phyloP scores from a whole-genome alignment of 1,140 invertebrate genomes.

The Probaryconus sp. region DNA sequence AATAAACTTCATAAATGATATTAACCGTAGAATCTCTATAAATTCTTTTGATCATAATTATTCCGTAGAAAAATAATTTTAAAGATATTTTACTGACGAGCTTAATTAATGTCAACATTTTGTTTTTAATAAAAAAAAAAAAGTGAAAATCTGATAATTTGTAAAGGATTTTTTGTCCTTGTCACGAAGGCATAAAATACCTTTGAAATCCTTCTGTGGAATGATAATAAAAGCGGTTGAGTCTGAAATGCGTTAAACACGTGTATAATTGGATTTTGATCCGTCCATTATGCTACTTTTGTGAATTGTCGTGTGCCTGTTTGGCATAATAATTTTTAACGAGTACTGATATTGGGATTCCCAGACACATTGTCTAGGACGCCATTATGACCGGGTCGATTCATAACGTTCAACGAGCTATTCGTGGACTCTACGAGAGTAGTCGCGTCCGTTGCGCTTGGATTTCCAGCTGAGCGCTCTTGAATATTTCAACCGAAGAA shows the following conservation, averaged over 20 bases:
- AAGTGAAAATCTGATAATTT: too few species aligned
- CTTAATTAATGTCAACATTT: too few species aligned
- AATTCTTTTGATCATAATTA: too few species aligned
- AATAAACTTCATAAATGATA: too few species aligned
- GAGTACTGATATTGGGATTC: slow-evolving; percentile 63
- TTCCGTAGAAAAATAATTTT: too few species aligned
- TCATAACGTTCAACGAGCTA: slow-evolving; percentile 56
- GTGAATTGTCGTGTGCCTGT: slow-evolving; percentile 33
- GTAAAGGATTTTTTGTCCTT: too few species aligned
- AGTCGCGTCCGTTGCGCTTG: slow-evolving; percentile 16
- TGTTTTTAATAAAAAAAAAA: too few species aligned
- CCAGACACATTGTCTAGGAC: slow-evolving; percentile 63
- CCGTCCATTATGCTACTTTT: slow-evolving; percentile 49
- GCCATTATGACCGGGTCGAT: slow-evolving; percentile 58
- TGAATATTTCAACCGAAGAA: slow-evolving; percentile 47
- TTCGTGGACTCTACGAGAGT: slow-evolving; percentile 45
- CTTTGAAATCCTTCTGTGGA: too few species aligned
- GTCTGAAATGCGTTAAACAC: slow-evolving; percentile 32
- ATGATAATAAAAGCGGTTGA: slow-evolving; percentile 12
- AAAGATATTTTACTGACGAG: too few species aligned
- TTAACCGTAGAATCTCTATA: too few species aligned
- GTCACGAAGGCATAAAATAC: too few species aligned
- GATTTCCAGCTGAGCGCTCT: slow-evolving; percentile 47
- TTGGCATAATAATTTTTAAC: slow-evolving; percentile 62
- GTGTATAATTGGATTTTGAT: slow-evolving; percentile 42